Percentiles rank a stretch among this genome's conserved stretches.
Evolutionary conservation across 1,140 invertebrate species (phyloP).

Genomic region (Zaprionus camerounensis): DNA sequence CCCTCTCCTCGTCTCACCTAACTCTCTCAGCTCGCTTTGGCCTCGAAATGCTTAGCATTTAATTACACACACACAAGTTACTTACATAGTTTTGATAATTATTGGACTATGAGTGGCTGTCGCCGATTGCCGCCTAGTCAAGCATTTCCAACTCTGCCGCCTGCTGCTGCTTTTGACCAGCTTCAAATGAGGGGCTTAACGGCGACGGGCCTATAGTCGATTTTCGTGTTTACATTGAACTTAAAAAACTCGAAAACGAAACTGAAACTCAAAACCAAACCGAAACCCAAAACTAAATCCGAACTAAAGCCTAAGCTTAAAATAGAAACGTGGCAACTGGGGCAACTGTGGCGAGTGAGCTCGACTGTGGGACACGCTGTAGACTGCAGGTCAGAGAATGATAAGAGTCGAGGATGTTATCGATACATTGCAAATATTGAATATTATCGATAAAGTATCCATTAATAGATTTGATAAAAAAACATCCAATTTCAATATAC

Average conservation of each 20-base stretch:
- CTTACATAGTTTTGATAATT: slow-evolving; percentile 62
- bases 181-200: slow-evolving; percentile 5
- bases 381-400: background rate
- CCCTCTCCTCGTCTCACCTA: background rate
- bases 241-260: slow-evolving; percentile 49
- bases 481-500: too few relatives aligned
- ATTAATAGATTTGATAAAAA: too few relatives aligned
- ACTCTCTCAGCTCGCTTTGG: background rate
- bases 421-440: background rate
- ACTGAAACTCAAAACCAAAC: slow-evolving; percentile 24
- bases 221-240: slow-evolving; percentile 65
- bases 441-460: too few relatives aligned
- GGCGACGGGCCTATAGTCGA: slow-evolving; percentile 12
- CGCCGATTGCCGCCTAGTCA: slow-evolving; percentile 13
- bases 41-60: slow-evolving; percentile 66
- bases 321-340: slow-evolving; percentile 19
- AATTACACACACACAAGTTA: slow-evolving; percentile 53
- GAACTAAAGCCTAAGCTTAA: slow-evolving; percentile 16
- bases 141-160: slow-evolving; percentile 11
- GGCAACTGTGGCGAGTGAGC: background rate
- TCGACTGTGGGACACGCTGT: slow-evolving; percentile 3
- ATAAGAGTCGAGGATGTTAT: too few relatives aligned
- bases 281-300: background rate
- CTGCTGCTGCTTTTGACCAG: slow-evolving; percentile 27
- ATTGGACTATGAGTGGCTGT: slow-evolving; percentile 70